These are phyloP conservation scores for Sebastiscus tertius DNA, from an alignment of 2,797 vertebrate species.

Conservation along the genomic window DNA sequence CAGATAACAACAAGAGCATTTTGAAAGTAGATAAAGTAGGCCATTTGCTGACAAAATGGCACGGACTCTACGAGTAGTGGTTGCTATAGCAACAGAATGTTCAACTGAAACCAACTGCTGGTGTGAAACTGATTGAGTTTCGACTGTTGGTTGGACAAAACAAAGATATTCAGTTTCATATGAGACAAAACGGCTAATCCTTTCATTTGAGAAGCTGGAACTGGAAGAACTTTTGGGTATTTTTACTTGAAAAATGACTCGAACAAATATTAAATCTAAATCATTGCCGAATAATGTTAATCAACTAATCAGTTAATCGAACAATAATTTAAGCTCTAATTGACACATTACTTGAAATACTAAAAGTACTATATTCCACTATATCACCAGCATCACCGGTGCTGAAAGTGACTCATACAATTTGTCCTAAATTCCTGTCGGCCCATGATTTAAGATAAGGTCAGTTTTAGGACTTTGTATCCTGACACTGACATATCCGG, in stretches of 20 bases:
- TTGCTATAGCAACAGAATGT: neutral
- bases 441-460: slow-evolving; percentile 44
- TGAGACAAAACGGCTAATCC: neutral
- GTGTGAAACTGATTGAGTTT: neutral
- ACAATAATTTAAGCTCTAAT: neutral
- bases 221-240: neutral
- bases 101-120: neutral
- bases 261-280: neutral
- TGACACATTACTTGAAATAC: neutral
- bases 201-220: neutral
- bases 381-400: slow-evolving; percentile 11
- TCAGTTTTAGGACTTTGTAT: slow-evolving; percentile 49
- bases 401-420: slow-evolving; percentile 29
- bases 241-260: neutral
- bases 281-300: neutral
- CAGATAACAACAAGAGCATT: neutral
- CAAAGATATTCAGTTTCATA: neutral
- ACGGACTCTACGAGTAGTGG: neutral
- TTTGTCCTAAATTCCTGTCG: slow-evolving; percentile 37
- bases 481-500: slow-evolving; percentile 58
- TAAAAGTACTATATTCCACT: neutral
- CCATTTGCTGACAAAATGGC: too few relatives aligned
- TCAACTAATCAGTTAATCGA: neutral
- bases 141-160: too few relatives aligned
- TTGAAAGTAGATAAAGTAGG: neutral